Conservation (phyloP, 1,140 invertebrate genomes). For the Rhyzopertha dominica region DNA sequence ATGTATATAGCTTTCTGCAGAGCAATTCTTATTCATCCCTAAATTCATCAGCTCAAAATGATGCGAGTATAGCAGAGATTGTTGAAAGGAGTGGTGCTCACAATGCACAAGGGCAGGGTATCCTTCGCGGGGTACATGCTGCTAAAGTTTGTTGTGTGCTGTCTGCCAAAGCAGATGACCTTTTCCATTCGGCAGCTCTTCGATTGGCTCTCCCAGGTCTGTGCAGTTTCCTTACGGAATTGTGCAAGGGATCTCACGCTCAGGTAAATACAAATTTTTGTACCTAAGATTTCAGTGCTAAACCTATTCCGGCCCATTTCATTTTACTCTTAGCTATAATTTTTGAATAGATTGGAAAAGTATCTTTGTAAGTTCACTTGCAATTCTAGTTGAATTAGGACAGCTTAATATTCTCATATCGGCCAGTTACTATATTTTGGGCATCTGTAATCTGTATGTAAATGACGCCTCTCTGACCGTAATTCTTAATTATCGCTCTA, state of each 20-base stretch:
- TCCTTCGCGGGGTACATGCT: slow-evolving; percentile 73
- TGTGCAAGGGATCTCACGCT: slow-evolving; percentile 76
- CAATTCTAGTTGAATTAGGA: no score
- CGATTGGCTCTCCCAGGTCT: slow-evolving; percentile 80
- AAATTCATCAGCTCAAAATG: slow-evolving; percentile 19
- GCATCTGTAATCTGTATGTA: no score
- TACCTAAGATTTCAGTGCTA: no score
- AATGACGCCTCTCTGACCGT: no score
- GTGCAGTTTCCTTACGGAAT: slow-evolving; percentile 71
- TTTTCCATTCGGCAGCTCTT: slow-evolving; percentile 80
- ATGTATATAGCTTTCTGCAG: slow-evolving; percentile 77
- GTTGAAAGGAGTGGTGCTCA: slow-evolving; percentile 61
- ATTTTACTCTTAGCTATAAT: no score
- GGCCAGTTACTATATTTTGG: no score
- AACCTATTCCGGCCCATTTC: no score
- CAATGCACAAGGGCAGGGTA: slow-evolving; percentile 55
- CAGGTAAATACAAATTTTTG: no score
- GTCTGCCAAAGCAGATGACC: slow-evolving; percentile 77
- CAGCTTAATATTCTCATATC: no score
- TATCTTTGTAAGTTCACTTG: no score
- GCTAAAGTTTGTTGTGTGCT: slow-evolving; percentile 82
- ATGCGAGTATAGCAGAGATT: slow-evolving; percentile 55
- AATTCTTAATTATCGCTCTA: no score
- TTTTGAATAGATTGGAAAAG: no score
- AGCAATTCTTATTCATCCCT: slow-evolving; percentile 48